Evolutionary conservation across 2,113 vertebrate genomes (phyloP).

Genomic region (Actinemys pallida): DNA sequence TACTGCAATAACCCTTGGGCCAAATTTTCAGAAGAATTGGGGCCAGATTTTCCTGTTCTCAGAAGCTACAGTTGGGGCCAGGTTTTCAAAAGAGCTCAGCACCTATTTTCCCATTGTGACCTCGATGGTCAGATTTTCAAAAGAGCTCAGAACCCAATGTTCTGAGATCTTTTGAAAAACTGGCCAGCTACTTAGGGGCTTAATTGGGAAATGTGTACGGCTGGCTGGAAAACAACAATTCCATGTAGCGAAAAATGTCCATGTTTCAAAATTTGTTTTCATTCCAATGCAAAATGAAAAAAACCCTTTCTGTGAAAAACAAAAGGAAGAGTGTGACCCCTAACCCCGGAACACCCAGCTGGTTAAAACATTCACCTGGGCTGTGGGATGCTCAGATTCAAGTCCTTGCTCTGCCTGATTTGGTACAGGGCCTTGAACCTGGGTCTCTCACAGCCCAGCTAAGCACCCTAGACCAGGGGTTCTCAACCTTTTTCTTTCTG

Average conservation of each 20-base stretch:
- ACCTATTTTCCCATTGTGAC: too few relatives aligned
- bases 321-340: background rate
- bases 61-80: too few relatives aligned
- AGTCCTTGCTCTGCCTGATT: background rate
- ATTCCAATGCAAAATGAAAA: background rate
- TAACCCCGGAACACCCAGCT: background rate
- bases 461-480: background rate
- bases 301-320: background rate
- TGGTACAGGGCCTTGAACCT: background rate
- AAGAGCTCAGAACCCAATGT: too few relatives aligned
- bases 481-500: too few relatives aligned
- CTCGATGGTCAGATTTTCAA: too few relatives aligned
- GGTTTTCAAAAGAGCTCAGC: too few relatives aligned
- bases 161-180: too few relatives aligned
- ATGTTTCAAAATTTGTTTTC: background rate
- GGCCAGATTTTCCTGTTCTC: too few relatives aligned
- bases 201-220: too few relatives aligned
- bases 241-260: background rate
- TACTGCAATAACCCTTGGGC: background rate
- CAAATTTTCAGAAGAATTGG: background rate
- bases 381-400: background rate
- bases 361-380: accelerated
- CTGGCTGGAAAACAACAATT: too few relatives aligned
- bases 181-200: too few relatives aligned
- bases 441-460: background rate